Evolutionary conservation across 2,888 invertebrate species (phyloP), one percentile per base, ranked within the genome.

Genomic region (Cybosia mesomella): DNA sequence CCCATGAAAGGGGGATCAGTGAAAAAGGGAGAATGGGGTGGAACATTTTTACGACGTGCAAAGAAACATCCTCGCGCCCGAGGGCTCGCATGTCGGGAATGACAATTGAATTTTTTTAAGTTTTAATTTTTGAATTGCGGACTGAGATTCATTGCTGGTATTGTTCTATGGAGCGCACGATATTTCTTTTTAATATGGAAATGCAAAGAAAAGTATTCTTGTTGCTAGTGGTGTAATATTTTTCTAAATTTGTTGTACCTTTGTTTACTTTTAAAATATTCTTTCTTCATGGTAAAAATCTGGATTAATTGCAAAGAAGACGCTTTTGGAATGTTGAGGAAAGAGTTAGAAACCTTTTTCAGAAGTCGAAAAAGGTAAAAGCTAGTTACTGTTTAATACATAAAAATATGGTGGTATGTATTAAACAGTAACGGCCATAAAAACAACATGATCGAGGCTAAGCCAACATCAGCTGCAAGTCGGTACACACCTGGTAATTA

Each of bases 41-140:
- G 72, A 65, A 75, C 68, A 73, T 74, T 81, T 79, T 83, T 73
- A 80, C 77, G 79, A 76, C 75, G 85, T 81, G 85, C 74, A 73
- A 76, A 83, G 81, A 77, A 80, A 81, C 77, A 81, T 81, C 75
- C 79, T 74, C 61, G 58, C 66, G 69, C 75, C 73, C 67, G 66
- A 62, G 67, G 67, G 74, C 74, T 77, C 68, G 73, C 81, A 82
- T 79, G 82, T 74, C 70, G 75, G 64, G 79, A 82, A 84, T 83
- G 77, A 84, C 82, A 85, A 87, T 85, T 82, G 83, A 83, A 78
- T 76, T 80, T 74, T 70, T 62, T 68, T 63, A 49, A 65, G 73
- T 79, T 79, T 82, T 76, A 82, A 78, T 84, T 83, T 79, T 75
- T 74, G 75, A 78, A 83, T 78, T 64, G 81, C 70, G 67, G 66